Conservation (phyloP, 2,888 invertebrate species). For the Tinea trinotella region DNA sequence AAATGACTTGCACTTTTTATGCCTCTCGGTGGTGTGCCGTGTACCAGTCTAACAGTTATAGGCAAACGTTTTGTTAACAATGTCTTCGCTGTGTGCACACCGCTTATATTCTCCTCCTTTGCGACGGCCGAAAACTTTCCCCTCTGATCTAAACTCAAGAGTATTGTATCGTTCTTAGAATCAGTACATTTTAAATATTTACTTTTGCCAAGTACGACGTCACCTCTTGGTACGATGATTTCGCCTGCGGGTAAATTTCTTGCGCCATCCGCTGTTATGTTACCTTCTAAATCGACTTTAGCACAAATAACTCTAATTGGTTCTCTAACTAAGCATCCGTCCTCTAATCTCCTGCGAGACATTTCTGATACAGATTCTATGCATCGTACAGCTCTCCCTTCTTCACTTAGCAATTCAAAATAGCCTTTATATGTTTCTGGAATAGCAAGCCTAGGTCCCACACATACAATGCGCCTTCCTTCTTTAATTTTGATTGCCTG, state of each 20-base stretch:
- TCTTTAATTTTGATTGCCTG: conserved; percentile 93
- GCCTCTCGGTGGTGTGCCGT: conserved; percentile 89
- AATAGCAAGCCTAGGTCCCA: conserved; percentile 88
- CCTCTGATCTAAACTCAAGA: conserved; percentile 88
- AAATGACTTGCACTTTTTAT: conserved; percentile 86
- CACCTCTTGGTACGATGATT: conserved; percentile 84
- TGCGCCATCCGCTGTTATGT: conserved; percentile 77
- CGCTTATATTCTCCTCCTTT: conserved; percentile 93
- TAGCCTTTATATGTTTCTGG: conserved; percentile 93
- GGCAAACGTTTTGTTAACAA: conserved; percentile 92
- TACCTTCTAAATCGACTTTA: conserved; percentile 74
- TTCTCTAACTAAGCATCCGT: conserved; percentile 85
- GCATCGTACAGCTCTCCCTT: conserved; percentile 91
- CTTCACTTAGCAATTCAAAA: conserved; percentile 95
- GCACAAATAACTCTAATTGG: conserved; percentile 79
- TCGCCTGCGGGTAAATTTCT: conserved; percentile 87
- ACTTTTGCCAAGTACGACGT: conserved; percentile 78
- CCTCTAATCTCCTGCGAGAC: conserved; percentile 80
- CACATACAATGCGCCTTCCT: conserved; percentile 84
- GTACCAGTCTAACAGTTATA: conserved; percentile 91
- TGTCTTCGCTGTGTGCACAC: conserved; percentile 93
- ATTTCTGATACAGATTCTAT: conserved; percentile 91
- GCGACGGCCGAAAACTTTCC: conserved; percentile 94
- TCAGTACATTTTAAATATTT: conserved; percentile 91
- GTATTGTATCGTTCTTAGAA: conserved; percentile 85